Conservation (phyloP, 2,888 invertebrate genomes). For the Notodromas monacha region DNA sequence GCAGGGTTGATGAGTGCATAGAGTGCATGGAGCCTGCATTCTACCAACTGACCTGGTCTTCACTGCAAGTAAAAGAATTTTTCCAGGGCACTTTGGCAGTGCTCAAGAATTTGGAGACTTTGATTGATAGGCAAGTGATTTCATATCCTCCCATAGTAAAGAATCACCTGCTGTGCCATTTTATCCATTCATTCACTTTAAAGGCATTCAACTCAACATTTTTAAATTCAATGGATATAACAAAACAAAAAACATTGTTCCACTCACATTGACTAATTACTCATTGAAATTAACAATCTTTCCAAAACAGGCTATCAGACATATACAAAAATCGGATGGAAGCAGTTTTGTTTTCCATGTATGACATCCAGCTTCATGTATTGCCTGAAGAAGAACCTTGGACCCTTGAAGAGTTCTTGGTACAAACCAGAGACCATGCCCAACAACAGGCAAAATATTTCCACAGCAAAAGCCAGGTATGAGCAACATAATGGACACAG, state of each 20-base stretch:
- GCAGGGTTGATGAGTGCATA: conserved; percentile 31
- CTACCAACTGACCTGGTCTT: conserved; percentile 50
- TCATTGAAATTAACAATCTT: too few relatives aligned
- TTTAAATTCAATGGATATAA: too few relatives aligned
- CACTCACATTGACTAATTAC: too few relatives aligned
- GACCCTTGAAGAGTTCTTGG: conserved; percentile 52
- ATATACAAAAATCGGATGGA: conserved; percentile 65
- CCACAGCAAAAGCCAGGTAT: too few relatives aligned
- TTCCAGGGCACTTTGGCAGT: conserved; percentile 37
- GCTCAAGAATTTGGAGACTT: conserved; percentile 40
- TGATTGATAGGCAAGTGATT: conserved; percentile 20
- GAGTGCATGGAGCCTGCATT: conserved; percentile 35
- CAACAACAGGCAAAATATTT: too few relatives aligned
- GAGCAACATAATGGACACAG: too few relatives aligned
- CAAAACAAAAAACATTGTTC: too few relatives aligned
- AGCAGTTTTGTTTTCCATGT: conserved; percentile 56
- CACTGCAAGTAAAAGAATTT: conserved; percentile 42
- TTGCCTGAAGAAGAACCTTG: conserved; percentile 53
- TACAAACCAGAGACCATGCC: conserved; percentile 48
- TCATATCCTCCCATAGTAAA: conserved; percentile 6
- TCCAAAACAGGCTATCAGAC: conserved; percentile 45
- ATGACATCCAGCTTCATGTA: conserved; percentile 40
- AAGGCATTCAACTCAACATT: too few relatives aligned
- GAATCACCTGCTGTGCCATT: conserved; percentile 1
- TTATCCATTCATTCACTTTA: too few relatives aligned